phyloP scores from a whole-genome alignment of 2,797 vertebrate genomes.

The Mormyrops attenuatus region DNA sequence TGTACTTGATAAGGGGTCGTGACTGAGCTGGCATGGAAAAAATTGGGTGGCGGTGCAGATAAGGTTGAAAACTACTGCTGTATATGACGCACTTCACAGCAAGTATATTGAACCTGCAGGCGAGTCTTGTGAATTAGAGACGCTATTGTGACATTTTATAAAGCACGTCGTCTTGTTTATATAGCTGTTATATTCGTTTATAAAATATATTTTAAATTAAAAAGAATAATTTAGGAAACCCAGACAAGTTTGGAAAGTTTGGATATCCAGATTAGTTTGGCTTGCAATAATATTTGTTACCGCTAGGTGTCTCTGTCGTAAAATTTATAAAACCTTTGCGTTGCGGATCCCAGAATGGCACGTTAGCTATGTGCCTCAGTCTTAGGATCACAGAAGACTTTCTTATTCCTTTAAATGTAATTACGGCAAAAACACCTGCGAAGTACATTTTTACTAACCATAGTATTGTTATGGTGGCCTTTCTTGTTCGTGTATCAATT shows the following conservation, averaged over 20 bases:
- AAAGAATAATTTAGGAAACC: not conserved
- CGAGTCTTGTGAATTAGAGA: not conserved
- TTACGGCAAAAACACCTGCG: not conserved
- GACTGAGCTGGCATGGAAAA: not conserved
- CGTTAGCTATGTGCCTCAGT: not conserved
- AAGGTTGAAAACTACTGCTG: not conserved
- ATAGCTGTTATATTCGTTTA: not conserved
- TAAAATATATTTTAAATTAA: not conserved
- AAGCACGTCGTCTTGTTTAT: not conserved
- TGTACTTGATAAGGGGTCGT: not conserved
- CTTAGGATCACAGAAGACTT: not conserved
- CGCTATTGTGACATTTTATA: not conserved
- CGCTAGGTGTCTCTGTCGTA: constrained; percentile 10
- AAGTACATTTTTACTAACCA: not conserved
- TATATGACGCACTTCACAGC: not conserved
- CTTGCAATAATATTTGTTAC: not conserved
- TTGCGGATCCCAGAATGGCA: not conserved
- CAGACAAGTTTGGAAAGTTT: not conserved
- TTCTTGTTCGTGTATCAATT: not conserved
- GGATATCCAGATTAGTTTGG: not conserved
- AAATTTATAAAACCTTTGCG: not conserved
- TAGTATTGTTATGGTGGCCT: not conserved
- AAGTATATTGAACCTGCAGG: not conserved
- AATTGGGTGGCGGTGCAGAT: not conserved
- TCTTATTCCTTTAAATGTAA: not conserved